These are phyloP conservation scores for Parazoanthus darwini DNA, from an alignment of 92 coral and sea anemone species.

Conservation along the genomic window DNA sequence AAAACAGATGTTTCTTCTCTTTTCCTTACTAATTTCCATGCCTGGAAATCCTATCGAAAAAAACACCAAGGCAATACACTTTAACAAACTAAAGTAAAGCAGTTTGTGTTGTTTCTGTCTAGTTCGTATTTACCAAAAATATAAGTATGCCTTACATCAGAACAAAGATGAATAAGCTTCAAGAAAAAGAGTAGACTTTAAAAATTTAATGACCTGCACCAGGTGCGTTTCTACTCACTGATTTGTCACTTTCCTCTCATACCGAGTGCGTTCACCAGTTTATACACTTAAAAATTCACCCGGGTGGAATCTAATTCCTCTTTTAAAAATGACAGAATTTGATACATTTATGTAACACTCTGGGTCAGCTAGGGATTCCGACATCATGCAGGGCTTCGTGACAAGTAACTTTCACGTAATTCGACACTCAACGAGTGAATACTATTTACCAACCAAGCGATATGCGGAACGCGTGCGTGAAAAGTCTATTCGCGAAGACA, in stretches of 20 bases:
- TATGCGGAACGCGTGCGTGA: not conserved
- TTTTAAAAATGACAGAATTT: not conserved
- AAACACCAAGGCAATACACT: not conserved
- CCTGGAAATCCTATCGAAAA: not conserved
- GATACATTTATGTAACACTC: not conserved
- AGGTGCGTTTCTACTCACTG: slow-evolving; percentile 44
- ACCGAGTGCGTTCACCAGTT: not conserved
- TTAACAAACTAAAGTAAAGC: slow-evolving; percentile 14
- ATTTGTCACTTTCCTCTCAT: slow-evolving; percentile 23
- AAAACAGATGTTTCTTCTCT: too few species aligned
- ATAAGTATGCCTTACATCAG: slow-evolving; percentile 29
- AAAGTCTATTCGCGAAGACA: not conserved
- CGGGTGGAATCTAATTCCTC: not conserved
- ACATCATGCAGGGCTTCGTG: not conserved
- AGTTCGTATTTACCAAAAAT: not conserved
- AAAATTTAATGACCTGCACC: slow-evolving; percentile 63
- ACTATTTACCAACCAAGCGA: not conserved
- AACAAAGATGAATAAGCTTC: slow-evolving; percentile 37
- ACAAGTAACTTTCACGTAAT: not conserved
- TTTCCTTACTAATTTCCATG: too few species aligned
- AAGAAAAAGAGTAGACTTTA: slow-evolving; percentile 47
- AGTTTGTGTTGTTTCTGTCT: slow-evolving; percentile 1
- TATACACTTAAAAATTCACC: not conserved
- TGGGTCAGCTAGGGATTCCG: not conserved
- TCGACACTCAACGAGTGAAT: not conserved